phyloP scores from a whole-genome alignment of 2,888 invertebrate species.

The Blera fallax region DNA sequence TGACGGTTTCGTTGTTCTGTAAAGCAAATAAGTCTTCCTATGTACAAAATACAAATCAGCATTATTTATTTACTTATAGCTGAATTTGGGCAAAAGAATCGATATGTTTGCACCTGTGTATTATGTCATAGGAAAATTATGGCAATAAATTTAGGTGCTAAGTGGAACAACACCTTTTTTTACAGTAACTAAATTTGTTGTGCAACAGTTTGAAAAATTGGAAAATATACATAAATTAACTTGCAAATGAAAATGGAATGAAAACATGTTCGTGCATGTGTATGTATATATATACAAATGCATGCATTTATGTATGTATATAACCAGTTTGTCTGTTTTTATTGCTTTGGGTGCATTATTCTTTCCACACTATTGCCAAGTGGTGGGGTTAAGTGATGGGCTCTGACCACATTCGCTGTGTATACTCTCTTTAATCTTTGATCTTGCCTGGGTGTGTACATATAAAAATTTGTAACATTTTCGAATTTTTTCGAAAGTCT shows the following conservation, averaged over 20 bases:
- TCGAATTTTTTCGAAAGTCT: too few relatives aligned
- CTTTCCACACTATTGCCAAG: background rate
- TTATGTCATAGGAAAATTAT: background rate
- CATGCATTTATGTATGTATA: too few relatives aligned
- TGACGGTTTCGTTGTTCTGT: background rate
- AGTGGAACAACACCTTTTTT: background rate
- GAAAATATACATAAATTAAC: background rate
- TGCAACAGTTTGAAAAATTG: background rate
- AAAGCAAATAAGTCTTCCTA: conserved; percentile 9
- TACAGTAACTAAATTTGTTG: background rate
- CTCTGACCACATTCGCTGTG: too few relatives aligned
- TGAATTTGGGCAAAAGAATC: conserved; percentile 1
- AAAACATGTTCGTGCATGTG: background rate
- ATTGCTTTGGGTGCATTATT: background rate
- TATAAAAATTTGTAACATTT: too few relatives aligned
- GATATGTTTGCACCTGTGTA: background rate
- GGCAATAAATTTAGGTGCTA: background rate
- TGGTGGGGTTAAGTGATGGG: too few relatives aligned
- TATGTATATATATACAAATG: too few relatives aligned
- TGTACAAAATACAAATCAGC: conserved; percentile 2
- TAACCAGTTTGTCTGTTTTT: background rate
- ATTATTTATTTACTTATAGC: background rate
- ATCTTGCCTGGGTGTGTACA: too few relatives aligned
- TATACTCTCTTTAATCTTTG: too few relatives aligned
- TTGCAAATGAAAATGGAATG: background rate